These are phyloP conservation scores for Brachyhypopomus gauderio DNA, from an alignment of 2,113 vertebrate genomes.

Conservation along the genomic window DNA sequence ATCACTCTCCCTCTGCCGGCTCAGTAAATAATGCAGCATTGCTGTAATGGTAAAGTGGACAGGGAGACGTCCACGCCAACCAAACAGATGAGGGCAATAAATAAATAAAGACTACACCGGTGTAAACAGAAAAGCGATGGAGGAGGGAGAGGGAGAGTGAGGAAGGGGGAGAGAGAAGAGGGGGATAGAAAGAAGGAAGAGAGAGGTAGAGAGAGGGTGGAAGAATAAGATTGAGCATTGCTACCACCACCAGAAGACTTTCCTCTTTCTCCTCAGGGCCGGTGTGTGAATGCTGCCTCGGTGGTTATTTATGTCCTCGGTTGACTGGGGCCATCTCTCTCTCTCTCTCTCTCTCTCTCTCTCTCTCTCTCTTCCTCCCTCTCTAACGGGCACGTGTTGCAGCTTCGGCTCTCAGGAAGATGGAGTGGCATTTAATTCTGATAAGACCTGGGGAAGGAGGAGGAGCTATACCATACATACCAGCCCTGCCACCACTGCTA, in stretches of 20 bases:
- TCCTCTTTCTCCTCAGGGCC: conserved; percentile 55
- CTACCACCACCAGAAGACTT: not conserved
- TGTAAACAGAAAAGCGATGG: conserved; percentile 54
- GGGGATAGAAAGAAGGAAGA: conserved; percentile 29
- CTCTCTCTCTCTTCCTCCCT: too few species aligned
- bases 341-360: not conserved
- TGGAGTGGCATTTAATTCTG: not conserved
- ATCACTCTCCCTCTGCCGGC: not conserved
- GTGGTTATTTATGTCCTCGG: conserved; percentile 80
- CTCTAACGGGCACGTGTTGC: not conserved
- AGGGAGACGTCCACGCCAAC: conserved; percentile 26
- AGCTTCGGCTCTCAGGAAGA: not conserved
- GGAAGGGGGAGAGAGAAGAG: conserved; percentile 34
- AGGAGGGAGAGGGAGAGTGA: conserved; percentile 31
- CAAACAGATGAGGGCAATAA: conserved; percentile 38
- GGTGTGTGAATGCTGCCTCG: conserved; percentile 69
- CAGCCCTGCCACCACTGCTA: too few species aligned
- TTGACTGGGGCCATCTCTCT: conserved; percentile 58
- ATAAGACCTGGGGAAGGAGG: not conserved
- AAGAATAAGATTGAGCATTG: too few species aligned
- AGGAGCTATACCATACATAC: too few species aligned
- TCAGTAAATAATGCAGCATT: conserved; percentile 38
- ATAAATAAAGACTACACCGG: conserved; percentile 37
- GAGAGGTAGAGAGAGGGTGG: too few species aligned
- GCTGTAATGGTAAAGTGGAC: conserved; percentile 37